These are phyloP conservation scores for Drosophila basisetae DNA, from an alignment of 2,888 invertebrate species.

Conservation along the genomic window DNA sequence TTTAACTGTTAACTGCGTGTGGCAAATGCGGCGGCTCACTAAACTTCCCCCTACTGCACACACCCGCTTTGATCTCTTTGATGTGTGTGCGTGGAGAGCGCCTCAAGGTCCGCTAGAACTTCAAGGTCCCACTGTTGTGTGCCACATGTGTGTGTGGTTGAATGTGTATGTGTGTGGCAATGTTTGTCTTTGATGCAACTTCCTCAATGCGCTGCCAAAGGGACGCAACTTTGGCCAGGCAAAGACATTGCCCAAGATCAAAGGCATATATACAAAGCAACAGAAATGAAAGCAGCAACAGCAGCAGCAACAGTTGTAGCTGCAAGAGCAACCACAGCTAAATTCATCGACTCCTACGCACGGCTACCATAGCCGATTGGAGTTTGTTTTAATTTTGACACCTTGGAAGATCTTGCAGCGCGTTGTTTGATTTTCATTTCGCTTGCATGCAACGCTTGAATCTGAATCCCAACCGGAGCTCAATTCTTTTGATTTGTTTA, in stretches of 20 bases:
- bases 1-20: slow-evolving; percentile 65
- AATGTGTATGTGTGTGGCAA: slow-evolving; percentile 20
- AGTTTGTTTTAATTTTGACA: slow-evolving; percentile 82
- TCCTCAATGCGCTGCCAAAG: slow-evolving; percentile 74
- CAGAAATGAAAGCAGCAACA: slow-evolving; percentile 13
- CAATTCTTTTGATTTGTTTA: slow-evolving; percentile 63
- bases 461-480: slow-evolving; percentile 22
- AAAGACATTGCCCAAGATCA: slow-evolving; percentile 65
- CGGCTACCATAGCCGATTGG: slow-evolving; percentile 19
- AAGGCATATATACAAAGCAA: slow-evolving; percentile 66
- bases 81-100: slow-evolving; percentile 58
- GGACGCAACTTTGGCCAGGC: slow-evolving; percentile 60
- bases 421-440: slow-evolving; percentile 60
- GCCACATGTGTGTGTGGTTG: slow-evolving; percentile 35
- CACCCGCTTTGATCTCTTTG: slow-evolving; percentile 65
- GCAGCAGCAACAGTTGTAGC: slow-evolving; percentile 12
- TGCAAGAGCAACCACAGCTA: slow-evolving; percentile 13
- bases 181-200: slow-evolving; percentile 80
- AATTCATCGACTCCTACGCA: slow-evolving; percentile 33
- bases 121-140: slow-evolving; percentile 65
- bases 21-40: slow-evolving; percentile 49
- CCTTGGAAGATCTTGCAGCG: slow-evolving; percentile 61
- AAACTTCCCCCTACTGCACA: slow-evolving; percentile 16
- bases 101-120: slow-evolving; percentile 76
- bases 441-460: slow-evolving; percentile 50